Evolutionary conservation across 2,113 vertebrate species (phyloP).

Genomic region (Hemicordylus capensis): DNA sequence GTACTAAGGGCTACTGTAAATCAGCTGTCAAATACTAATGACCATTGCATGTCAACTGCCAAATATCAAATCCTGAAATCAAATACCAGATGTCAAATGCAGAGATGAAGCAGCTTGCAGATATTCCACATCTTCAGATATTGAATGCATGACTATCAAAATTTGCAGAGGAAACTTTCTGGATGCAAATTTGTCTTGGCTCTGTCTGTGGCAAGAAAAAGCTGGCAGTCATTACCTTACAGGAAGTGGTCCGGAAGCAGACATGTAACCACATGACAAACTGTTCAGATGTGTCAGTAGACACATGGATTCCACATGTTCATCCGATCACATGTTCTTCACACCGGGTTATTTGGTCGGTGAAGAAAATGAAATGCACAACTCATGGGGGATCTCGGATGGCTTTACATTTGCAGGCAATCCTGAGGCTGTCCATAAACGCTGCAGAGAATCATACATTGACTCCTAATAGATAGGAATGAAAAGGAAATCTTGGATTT

Average conservation of each 20-base stretch:
- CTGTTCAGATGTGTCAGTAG: constrained; percentile 16
- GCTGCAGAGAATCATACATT: not conserved
- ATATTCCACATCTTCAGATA: not conserved
- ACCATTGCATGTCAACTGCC: not conserved
- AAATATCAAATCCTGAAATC: not conserved
- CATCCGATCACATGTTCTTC: not conserved
- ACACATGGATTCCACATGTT: constrained; percentile 30
- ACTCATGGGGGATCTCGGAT: not conserved
- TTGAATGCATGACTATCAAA: not conserved
- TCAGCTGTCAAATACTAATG: not conserved
- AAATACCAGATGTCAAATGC: not conserved
- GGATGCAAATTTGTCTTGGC: not conserved
- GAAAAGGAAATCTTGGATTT: not conserved
- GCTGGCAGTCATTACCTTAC: constrained; percentile 1
- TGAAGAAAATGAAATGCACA: not conserved
- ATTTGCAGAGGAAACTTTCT: not conserved
- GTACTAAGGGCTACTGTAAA: not conserved
- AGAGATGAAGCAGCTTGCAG: not conserved
- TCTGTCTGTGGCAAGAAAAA: not conserved
- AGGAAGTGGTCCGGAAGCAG: constrained; percentile 24
- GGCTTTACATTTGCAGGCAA: not conserved
- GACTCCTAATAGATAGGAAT: constrained; percentile 47
- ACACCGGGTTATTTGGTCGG: constrained; percentile 7
- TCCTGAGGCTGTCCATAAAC: not conserved
- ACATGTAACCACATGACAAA: constrained; percentile 26